Percentiles rank a stretch among this genome's conserved stretches.
Conservation (phyloP, 2,888 invertebrate genomes). For the Leptinotarsa tumamoca region DNA sequence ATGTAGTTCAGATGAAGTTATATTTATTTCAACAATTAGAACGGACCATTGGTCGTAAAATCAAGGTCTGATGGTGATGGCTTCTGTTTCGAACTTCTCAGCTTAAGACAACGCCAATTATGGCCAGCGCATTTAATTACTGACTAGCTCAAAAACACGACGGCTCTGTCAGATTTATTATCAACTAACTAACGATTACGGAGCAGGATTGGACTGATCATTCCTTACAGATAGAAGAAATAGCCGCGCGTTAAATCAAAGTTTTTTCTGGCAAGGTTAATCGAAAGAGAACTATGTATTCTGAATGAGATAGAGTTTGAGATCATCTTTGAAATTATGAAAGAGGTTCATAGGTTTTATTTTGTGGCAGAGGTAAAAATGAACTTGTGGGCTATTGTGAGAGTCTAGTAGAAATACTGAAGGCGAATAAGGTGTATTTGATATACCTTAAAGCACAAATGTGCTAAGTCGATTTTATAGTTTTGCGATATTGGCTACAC, state of each 20-base stretch:
- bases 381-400: no score
- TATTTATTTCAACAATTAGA: conserved; percentile 56
- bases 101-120: conserved; percentile 50
- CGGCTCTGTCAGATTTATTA: conserved; percentile 47
- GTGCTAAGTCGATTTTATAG: no score
- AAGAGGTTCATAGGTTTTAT: no score
- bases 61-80: conserved; percentile 32
- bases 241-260: not conserved
- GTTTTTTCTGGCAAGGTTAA: not conserved
- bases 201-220: conserved; percentile 24
- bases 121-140: conserved; percentile 46
- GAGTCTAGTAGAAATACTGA: no score
- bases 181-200: conserved; percentile 40
- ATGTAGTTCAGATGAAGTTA: conserved; percentile 54
- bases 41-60: conserved; percentile 25
- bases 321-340: no score
- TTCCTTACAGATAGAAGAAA: conserved; percentile 23
- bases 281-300: not conserved
- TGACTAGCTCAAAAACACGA: conserved; percentile 48
- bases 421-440: no score
- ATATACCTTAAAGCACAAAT: no score
- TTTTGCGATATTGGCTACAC: no score
- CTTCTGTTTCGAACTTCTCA: conserved; percentile 40
- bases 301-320: not conserved
- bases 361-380: no score